Percentiles rank a stretch among this genome's conserved stretches.
These are phyloP conservation scores for Malacosoma neustria DNA, from an alignment of 2,888 invertebrate species.

Conservation along the genomic window DNA sequence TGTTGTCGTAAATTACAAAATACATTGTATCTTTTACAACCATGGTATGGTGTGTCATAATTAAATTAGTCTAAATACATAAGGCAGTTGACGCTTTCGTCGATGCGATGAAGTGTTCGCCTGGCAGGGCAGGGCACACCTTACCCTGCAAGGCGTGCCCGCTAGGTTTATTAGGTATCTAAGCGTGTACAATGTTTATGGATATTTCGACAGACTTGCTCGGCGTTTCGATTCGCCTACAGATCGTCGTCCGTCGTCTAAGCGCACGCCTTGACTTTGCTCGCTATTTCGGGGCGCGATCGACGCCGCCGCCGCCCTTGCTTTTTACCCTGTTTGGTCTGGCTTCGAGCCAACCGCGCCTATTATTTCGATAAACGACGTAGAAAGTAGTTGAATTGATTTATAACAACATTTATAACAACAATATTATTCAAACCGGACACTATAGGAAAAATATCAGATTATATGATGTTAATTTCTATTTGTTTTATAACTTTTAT, in stretches of 20 bases:
- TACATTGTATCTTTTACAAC: constrained; percentile 5
- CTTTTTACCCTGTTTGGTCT: constrained; percentile 72
- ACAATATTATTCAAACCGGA: too few species aligned
- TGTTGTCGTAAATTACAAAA: not conserved
- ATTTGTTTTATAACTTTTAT: too few species aligned
- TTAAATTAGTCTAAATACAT: constrained; percentile 29
- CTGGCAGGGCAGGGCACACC: constrained; percentile 21
- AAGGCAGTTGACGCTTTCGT: constrained; percentile 23
- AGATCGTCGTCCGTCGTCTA: constrained; percentile 27
- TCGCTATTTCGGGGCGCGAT: constrained; percentile 68
- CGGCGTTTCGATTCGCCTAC: constrained; percentile 22
- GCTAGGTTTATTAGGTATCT: constrained; percentile 8
- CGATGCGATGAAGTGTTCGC: constrained; percentile 7
- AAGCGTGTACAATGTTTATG: constrained; percentile 11
- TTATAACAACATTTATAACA: too few species aligned
- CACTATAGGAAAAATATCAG: too few species aligned
- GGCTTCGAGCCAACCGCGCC: constrained; percentile 59
- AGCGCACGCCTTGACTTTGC: constrained; percentile 68
- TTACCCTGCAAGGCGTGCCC: constrained; percentile 26
- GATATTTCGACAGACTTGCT: constrained; percentile 5
- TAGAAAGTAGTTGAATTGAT: constrained; percentile 36
- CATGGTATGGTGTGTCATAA: constrained; percentile 10
- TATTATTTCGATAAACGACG: constrained; percentile 31
- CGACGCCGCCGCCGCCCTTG: constrained; percentile 54
- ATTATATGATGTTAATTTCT: too few species aligned